phyloP scores from a whole-genome alignment of 2,797 vertebrate genomes.

The Mus caroli region DNA sequence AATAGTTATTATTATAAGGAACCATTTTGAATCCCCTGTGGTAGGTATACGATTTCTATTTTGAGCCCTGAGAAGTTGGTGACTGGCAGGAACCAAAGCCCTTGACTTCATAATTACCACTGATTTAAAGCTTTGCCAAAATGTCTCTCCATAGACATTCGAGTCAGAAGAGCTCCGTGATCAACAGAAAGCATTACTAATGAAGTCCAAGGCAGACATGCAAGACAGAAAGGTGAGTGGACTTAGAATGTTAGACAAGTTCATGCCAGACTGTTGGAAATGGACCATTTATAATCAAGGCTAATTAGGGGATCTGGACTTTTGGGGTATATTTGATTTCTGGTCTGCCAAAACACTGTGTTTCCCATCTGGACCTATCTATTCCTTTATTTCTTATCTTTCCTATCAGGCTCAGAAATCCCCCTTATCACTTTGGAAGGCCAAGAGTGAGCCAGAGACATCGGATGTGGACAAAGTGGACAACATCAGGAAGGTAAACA shows the following conservation, averaged over 20 bases:
- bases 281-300: constrained; percentile 10
- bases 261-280: background rate
- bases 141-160: constrained; percentile 77
- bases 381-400: constrained; percentile 65
- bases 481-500: constrained; percentile 54
- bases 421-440: constrained; percentile 43
- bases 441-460: constrained; percentile 55
- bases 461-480: constrained; percentile 51
- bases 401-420: constrained; percentile 53
- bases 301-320: constrained; percentile 1
- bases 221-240: constrained; percentile 75
- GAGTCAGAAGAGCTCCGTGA: constrained; percentile 63
- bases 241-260: constrained; percentile 33
- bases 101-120: constrained; percentile 42
- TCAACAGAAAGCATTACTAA: constrained; percentile 64
- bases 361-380: constrained; percentile 12
- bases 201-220: constrained; percentile 69
- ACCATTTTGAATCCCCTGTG: constrained; percentile 45
- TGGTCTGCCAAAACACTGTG: background rate
- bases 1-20: constrained; percentile 41
- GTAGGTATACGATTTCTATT: constrained; percentile 31
- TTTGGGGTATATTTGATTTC: constrained; percentile 21
- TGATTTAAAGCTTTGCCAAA: constrained; percentile 69
- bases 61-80: constrained; percentile 32
- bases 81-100: constrained; percentile 58